A percentile compares a stretch with the other conserved stretches of the same genome.
Conservation (phyloP, 2,113 vertebrate genomes). For the Erythrocercus mccallii region DNA sequence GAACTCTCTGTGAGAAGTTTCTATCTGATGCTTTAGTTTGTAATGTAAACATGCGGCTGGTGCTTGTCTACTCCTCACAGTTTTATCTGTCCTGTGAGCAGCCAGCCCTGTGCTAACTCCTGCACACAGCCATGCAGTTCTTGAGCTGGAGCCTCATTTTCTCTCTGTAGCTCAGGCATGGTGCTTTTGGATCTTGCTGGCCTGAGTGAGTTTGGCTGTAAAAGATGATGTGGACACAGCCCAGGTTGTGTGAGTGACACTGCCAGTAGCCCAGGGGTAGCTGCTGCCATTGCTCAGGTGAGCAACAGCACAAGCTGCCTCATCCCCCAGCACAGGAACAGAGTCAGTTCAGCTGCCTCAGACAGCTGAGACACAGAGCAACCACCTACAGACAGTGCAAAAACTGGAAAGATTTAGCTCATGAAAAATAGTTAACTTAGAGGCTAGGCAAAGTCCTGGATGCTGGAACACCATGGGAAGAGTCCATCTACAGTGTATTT, state of each 20-base stretch:
- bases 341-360: background rate
- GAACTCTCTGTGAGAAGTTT: background rate
- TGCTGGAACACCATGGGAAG: background rate
- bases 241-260: rapidly evolving
- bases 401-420: background rate
- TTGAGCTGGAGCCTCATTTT: background rate
- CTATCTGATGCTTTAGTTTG: background rate
- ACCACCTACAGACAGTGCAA: background rate
- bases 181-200: background rate
- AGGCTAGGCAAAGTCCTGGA: background rate
- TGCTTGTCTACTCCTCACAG: background rate
- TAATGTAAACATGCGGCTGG: background rate
- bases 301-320: background rate
- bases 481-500: background rate
- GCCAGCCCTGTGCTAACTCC: background rate
- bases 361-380: background rate
- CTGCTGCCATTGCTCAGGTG: background rate
- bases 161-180: background rate
- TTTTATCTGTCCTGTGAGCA: background rate
- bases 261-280: background rate
- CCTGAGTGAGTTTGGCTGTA: background rate
- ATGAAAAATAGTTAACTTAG: background rate
- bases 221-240: background rate
- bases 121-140: background rate
- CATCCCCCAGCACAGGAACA: rapidly evolving